phyloP scores from a whole-genome alignment of 2,797 vertebrate species.

The Chelonia mydas region DNA sequence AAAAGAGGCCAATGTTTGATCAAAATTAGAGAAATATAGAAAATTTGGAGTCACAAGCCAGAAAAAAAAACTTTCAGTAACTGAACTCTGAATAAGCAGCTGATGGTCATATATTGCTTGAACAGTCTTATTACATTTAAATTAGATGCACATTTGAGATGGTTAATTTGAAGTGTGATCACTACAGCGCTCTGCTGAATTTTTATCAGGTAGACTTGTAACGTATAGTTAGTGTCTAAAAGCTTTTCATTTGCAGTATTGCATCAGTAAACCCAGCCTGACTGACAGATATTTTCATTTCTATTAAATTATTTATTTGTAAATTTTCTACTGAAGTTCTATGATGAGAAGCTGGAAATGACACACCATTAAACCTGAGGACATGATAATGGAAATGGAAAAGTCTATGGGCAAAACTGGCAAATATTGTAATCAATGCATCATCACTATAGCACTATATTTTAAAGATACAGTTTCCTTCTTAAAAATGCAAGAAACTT shows the following conservation, averaged over 20 bases:
- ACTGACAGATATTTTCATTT: conserved; percentile 9
- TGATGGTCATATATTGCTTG: neutral
- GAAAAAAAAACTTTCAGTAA: neutral
- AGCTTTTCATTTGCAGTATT: neutral
- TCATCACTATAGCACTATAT: neutral
- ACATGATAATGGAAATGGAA: neutral
- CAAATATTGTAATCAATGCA: neutral
- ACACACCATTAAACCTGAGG: conserved; percentile 4
- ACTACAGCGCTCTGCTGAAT: neutral
- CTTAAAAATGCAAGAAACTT: neutral
- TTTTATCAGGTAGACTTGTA: neutral
- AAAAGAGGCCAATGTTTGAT: neutral
- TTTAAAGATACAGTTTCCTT: conserved; percentile 1
- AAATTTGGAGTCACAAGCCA: neutral
- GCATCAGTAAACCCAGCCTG: neutral
- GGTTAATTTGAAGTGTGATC: neutral
- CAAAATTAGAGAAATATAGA: neutral
- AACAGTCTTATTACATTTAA: neutral
- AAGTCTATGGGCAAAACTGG: conserved; percentile 5
- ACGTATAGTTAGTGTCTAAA: neutral
- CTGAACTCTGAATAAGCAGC: neutral
- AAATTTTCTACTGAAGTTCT: conserved; percentile 1
- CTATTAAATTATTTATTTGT: conserved; percentile 18
- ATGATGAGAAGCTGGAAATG: neutral
- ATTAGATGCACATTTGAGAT: neutral